Evolutionary conservation across 2,888 invertebrate species (phyloP).

Genomic region (Galerucella nymphaeae): DNA sequence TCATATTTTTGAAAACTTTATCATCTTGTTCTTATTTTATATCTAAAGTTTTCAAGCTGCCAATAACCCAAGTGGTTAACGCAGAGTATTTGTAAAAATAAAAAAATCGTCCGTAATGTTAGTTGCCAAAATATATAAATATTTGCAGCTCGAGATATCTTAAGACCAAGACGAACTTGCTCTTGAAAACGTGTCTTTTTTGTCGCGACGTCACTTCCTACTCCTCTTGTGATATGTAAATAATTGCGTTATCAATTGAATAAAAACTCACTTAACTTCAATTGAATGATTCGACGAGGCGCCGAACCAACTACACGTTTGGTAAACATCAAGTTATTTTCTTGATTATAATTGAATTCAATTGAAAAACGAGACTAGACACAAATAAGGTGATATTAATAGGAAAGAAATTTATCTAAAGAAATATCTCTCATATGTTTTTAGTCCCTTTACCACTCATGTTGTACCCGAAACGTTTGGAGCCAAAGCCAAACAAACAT

Average conservation of each 20-base stretch:
- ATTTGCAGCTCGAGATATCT: background rate
- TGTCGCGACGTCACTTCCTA: conserved; percentile 15
- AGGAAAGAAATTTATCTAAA: no score
- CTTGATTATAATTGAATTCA: background rate
- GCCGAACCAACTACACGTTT: background rate
- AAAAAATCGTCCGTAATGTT: background rate
- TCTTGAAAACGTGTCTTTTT: conserved; percentile 1
- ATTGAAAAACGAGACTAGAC: background rate
- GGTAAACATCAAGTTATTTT: background rate
- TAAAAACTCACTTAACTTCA: conserved; percentile 25
- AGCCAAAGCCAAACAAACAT: no score
- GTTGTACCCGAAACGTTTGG: no score
- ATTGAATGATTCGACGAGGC: conserved; percentile 22
- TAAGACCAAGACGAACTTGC: conserved; percentile 13
- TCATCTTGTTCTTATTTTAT: no score
- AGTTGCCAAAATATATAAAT: background rate
- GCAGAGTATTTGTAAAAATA: no score
- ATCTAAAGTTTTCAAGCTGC: no score
- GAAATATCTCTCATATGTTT: no score
- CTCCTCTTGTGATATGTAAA: conserved; percentile 11
- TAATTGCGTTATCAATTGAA: conserved; percentile 22
- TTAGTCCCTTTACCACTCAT: no score
- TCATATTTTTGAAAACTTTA: no score
- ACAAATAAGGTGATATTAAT: background rate
- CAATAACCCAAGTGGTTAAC: no score